These are phyloP conservation scores for Oxyruncus cristatus DNA, from an alignment of 2,113 vertebrate genomes.

Conservation along the genomic window DNA sequence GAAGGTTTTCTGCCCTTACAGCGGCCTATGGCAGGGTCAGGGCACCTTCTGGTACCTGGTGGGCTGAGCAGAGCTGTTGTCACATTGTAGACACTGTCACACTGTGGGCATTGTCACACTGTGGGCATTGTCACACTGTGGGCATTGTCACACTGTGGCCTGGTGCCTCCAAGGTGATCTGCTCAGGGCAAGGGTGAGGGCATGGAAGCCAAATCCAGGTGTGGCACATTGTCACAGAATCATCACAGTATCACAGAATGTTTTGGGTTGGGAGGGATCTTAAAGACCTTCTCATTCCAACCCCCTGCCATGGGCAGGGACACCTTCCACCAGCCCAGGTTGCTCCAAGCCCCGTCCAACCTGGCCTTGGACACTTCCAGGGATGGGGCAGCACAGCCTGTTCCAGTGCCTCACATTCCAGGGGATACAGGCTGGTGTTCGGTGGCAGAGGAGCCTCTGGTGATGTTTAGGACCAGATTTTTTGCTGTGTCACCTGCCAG, in stretches of 20 bases:
- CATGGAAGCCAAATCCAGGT: not conserved
- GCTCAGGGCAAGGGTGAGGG: not conserved
- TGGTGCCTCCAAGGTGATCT: not conserved
- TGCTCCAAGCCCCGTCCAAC: accelerated
- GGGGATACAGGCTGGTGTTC: not conserved
- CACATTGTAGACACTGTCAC: not conserved
- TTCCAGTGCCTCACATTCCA: not conserved
- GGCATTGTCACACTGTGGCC: not conserved
- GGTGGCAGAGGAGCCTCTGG: not conserved
- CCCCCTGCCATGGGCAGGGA: not conserved
- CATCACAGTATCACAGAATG: not conserved
- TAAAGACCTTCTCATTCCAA: accelerated
- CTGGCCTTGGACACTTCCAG: not conserved
- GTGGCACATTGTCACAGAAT: not conserved
- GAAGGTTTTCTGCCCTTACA: too few relatives aligned
- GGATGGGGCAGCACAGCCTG: not conserved
- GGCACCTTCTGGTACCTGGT: accelerated
- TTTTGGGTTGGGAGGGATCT: not conserved
- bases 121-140: not conserved
- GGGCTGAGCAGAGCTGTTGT: not conserved
- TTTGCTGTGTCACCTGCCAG: not conserved
- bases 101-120: not conserved
- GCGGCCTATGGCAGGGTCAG: not conserved
- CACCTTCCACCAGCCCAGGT: accelerated
- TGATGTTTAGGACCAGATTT: not conserved